These are phyloP conservation scores for Phataginus tricuspis DNA, from an alignment of 2,797 vertebrate genomes.

Conservation along the genomic window DNA sequence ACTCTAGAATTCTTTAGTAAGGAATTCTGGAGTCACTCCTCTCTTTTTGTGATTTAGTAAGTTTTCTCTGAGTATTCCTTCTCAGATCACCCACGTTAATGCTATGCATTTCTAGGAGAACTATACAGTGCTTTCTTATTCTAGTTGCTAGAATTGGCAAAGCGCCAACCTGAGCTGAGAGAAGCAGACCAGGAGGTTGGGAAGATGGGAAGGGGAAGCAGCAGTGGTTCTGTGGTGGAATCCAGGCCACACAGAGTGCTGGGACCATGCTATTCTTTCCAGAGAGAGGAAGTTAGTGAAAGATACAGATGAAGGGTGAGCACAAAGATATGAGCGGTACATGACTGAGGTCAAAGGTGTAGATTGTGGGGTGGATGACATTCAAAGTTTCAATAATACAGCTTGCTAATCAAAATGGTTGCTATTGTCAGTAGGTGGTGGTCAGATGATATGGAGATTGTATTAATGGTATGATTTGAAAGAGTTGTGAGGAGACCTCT, in stretches of 20 bases:
- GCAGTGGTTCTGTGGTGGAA: not conserved
- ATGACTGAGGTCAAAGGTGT: not conserved
- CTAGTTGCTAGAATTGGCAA: not conserved
- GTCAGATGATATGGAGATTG: not conserved
- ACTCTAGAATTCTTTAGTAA: not conserved
- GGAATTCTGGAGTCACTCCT: not conserved
- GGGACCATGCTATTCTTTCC: not conserved
- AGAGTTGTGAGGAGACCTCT: not conserved
- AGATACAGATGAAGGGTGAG: not conserved
- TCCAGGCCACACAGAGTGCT: not conserved
- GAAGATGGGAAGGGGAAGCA: not conserved
- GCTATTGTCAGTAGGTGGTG: not conserved
- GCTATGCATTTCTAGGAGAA: not conserved
- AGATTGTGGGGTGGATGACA: not conserved
- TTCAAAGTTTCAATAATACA: not conserved
- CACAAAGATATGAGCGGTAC: not conserved
- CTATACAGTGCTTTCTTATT: not conserved
- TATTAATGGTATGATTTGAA: not conserved
- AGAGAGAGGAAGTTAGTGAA: not conserved
- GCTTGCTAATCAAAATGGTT: not conserved
- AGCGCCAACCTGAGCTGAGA: not conserved
- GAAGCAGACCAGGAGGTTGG: not conserved
- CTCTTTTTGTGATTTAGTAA: not conserved
- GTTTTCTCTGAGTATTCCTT: not conserved
- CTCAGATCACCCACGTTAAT: not conserved